These are phyloP conservation scores for Autographa pulchrina DNA, from an alignment of 2,888 invertebrate genomes.

Conservation along the genomic window DNA sequence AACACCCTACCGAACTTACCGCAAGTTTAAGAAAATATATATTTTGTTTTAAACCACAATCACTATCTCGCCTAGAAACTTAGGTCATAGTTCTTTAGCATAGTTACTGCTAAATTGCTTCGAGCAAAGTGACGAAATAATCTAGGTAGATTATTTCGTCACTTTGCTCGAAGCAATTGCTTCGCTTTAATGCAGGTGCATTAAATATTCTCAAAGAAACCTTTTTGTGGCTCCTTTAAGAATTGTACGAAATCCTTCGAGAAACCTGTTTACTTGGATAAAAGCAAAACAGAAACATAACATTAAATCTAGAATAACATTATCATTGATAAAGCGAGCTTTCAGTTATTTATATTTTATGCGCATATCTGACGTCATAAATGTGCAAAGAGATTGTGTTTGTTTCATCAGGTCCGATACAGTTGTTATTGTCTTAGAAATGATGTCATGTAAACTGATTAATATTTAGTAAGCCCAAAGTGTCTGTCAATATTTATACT, in stretches of 20 bases:
- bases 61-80: background rate
- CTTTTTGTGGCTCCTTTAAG: conserved; percentile 10
- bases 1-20: too few relatives aligned
- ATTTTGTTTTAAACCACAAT: too few relatives aligned
- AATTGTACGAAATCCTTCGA: conserved; percentile 34
- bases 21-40: too few relatives aligned
- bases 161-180: too few relatives aligned
- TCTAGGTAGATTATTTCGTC: too few relatives aligned
- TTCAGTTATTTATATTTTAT: conserved; percentile 59
- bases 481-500: too few relatives aligned
- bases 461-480: background rate
- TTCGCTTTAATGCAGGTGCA: too few relatives aligned
- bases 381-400: conserved; percentile 51
- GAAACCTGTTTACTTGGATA: conserved; percentile 39
- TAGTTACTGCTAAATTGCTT: background rate
- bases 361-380: conserved; percentile 56
- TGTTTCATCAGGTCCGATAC: conserved; percentile 26
- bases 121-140: background rate
- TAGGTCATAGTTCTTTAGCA: background rate
- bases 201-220: conserved; percentile 11
- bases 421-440: conserved; percentile 42
- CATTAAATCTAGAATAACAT: conserved; percentile 56
- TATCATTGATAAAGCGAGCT: conserved; percentile 56
- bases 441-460: background rate
- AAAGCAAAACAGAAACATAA: conserved; percentile 51